These are phyloP conservation scores for Rhinopomastus cyanomelas DNA, from an alignment of 2,113 vertebrate genomes.

Conservation along the genomic window DNA sequence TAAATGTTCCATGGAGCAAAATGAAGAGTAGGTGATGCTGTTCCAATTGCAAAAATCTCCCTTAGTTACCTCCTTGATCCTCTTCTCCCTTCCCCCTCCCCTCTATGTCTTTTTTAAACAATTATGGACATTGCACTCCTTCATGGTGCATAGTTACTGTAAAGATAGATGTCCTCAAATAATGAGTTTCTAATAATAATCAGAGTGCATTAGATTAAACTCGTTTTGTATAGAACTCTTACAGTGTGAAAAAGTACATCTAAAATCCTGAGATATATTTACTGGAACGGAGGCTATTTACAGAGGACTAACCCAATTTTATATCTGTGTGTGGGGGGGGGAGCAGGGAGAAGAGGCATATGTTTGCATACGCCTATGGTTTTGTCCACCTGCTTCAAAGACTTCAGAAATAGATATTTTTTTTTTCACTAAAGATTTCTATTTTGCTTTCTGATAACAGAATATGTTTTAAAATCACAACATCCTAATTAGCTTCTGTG, in stretches of 20 bases:
- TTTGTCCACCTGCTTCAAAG: slow-evolving; percentile 9
- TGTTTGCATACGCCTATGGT: not conserved
- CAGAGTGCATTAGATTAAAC: slow-evolving; percentile 45
- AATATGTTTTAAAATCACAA: slow-evolving; percentile 25
- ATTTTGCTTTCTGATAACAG: not conserved
- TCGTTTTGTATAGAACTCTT: slow-evolving; percentile 38
- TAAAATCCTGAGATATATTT: slow-evolving; percentile 48
- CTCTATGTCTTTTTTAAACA: slow-evolving; percentile 30
- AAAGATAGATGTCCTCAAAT: slow-evolving; percentile 61
- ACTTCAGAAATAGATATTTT: not conserved
- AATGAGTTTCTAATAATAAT: slow-evolving; percentile 65
- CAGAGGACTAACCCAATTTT: slow-evolving; percentile 37
- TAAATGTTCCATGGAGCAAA: slow-evolving; percentile 6
- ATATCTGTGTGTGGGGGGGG: not conserved
- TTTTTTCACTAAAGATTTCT: not conserved
- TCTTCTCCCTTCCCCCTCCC: not conserved
- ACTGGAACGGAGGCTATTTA: slow-evolving; percentile 47
- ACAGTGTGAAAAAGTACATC: slow-evolving; percentile 10
- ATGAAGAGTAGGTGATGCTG: not conserved
- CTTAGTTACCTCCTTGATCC: slow-evolving; percentile 30
- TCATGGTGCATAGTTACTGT: slow-evolving; percentile 34
- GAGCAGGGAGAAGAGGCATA: not conserved
- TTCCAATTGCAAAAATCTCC: slow-evolving; percentile 38
- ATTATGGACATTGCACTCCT: slow-evolving; percentile 52
- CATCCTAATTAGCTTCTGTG: slow-evolving; percentile 15